These are phyloP conservation scores for Agrotis exclamationis DNA, from an alignment of 2,888 invertebrate genomes.

Conservation along the genomic window DNA sequence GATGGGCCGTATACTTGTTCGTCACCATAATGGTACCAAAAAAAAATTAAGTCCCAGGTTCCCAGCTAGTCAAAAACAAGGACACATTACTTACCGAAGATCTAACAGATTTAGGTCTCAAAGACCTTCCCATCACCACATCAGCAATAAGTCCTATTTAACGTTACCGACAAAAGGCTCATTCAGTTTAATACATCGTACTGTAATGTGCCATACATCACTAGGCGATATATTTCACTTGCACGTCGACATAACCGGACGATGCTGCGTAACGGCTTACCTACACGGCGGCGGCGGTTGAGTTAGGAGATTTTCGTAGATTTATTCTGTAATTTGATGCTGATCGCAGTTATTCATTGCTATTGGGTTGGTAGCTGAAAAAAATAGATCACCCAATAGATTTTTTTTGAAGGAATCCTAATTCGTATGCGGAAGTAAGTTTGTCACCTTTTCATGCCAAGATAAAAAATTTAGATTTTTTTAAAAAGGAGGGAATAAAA, in stretches of 20 bases:
- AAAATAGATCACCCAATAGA: too few relatives aligned
- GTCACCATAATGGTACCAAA: too few relatives aligned
- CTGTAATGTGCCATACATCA: slow-evolving; percentile 57
- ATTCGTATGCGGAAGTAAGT: too few relatives aligned
- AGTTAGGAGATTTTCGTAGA: slow-evolving; percentile 17
- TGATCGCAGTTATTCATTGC: not conserved
- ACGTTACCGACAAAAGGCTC: slow-evolving; percentile 38
- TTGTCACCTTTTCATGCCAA: too few relatives aligned
- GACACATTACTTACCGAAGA: not conserved
- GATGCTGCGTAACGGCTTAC: slow-evolving; percentile 40
- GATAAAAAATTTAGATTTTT: too few relatives aligned
- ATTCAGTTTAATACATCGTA: slow-evolving; percentile 49
- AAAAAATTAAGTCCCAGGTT: too few relatives aligned
- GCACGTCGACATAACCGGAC: slow-evolving; percentile 51
- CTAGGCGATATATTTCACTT: slow-evolving; percentile 55
- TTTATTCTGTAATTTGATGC: slow-evolving; percentile 19
- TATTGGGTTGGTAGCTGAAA: not conserved
- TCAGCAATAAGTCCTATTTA: slow-evolving; percentile 45
- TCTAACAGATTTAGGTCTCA: not conserved
- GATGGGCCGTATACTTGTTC: too few relatives aligned
- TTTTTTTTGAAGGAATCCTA: too few relatives aligned
- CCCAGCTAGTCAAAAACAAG: too few relatives aligned
- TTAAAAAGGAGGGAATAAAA: too few relatives aligned
- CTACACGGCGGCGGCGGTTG: slow-evolving; percentile 23
- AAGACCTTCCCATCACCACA: not conserved